Percentiles rank a stretch among this genome's conserved stretches.
Conservation (phyloP, 1,140 invertebrate species). For the Hyposmocoma kahamanoa region DNA sequence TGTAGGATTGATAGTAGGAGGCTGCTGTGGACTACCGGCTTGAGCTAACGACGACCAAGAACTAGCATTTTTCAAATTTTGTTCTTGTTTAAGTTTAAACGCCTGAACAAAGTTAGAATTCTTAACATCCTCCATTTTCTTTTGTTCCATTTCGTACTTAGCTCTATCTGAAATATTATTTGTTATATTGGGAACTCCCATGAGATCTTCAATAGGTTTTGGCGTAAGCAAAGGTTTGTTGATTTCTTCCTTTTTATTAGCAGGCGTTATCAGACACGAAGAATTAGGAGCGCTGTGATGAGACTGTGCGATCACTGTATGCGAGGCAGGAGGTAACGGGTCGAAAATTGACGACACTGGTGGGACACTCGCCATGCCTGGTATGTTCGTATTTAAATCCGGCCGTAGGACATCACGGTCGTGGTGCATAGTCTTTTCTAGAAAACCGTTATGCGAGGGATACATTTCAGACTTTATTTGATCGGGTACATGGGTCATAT, state of each 20-base stretch:
- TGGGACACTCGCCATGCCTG: slow-evolving; percentile 62
- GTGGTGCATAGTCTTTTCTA: slow-evolving; percentile 50
- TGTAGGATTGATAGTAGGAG: slow-evolving; percentile 71
- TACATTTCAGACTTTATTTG: slow-evolving; percentile 59
- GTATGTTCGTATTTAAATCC: slow-evolving; percentile 60
- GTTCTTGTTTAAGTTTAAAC: slow-evolving; percentile 80
- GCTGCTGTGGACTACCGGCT: slow-evolving; percentile 82
- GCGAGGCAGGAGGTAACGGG: slow-evolving; percentile 68
- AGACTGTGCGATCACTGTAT: slow-evolving; percentile 67
- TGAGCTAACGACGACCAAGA: slow-evolving; percentile 94
- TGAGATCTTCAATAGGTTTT: slow-evolving; percentile 77
- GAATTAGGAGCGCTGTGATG: slow-evolving; percentile 58
- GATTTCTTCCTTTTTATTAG: slow-evolving; percentile 75
- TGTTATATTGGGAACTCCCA: slow-evolving; percentile 69
- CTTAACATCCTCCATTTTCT: slow-evolving; percentile 61
- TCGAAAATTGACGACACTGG: slow-evolving; percentile 81
- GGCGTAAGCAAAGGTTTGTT: slow-evolving; percentile 74
- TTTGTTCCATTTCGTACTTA: slow-evolving; percentile 67
- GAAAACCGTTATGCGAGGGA: slow-evolving; percentile 71
- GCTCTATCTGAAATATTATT: slow-evolving; percentile 63
- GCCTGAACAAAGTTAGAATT: slow-evolving; percentile 78
- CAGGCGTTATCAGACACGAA: slow-evolving; percentile 67
- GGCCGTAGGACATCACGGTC: slow-evolving; percentile 48
- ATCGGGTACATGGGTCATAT: slow-evolving; percentile 58
- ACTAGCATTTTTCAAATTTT: slow-evolving; percentile 90